These are phyloP conservation scores for Oppia nitens DNA, from an alignment of 1,140 invertebrate species.

Conservation along the genomic window DNA sequence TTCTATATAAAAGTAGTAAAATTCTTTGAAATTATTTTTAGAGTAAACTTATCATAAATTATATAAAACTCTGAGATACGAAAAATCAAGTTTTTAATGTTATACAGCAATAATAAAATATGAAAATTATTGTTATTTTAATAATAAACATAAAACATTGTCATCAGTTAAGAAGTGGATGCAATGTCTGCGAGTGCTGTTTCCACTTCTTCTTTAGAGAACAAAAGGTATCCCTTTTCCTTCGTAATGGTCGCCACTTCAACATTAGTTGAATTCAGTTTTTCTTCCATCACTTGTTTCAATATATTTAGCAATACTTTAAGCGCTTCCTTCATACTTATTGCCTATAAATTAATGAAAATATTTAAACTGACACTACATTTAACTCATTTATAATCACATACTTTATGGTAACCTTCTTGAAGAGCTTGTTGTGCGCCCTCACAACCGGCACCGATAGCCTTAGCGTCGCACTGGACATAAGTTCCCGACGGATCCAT, in stretches of 20 bases:
- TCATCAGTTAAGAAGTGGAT: no score
- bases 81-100: no score
- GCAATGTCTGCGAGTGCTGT: conserved; percentile 24
- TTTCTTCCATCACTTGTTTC: conserved; percentile 99
- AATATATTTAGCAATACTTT: conserved; percentile 80
- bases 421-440: conserved; percentile 94
- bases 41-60: no score
- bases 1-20: no score
- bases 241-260: conserved; percentile 85
- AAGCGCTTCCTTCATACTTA: conserved; percentile 89
- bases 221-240: conserved; percentile 70
- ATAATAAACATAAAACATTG: no score
- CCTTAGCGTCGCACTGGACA: conserved; percentile 94
- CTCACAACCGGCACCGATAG: conserved; percentile 97
- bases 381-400: background rate
- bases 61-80: no score
- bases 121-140: no score
- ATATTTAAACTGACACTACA: conserved; percentile 2
- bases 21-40: no score
- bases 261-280: conserved; percentile 90
- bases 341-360: conserved; percentile 48
- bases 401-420: conserved; percentile 63
- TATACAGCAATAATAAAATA: no score
- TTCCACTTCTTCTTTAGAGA: conserved; percentile 71
- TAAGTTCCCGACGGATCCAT: conserved; percentile 97